Evolutionary conservation across 35 echinoderm and acorn worm genomes (phyloP).

Genomic region (Diadema setosum): DNA sequence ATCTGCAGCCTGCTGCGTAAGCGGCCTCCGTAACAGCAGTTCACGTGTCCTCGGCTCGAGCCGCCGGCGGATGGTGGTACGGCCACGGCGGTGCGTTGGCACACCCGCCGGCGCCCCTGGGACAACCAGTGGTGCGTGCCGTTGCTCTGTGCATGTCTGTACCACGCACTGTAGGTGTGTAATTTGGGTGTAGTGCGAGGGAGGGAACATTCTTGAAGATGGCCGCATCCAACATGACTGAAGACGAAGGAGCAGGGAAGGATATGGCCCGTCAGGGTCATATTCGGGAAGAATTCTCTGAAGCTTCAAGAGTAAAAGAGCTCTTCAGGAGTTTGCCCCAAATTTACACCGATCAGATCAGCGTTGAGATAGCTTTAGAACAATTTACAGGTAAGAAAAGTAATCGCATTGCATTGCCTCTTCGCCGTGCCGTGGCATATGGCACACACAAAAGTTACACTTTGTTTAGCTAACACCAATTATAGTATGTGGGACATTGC

Average conservation of each 20-base stretch:
- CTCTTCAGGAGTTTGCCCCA: constrained; percentile 36
- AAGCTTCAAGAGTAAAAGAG: constrained; percentile 42
- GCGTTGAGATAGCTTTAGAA: constrained; percentile 73
- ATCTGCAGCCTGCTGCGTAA: too few species aligned
- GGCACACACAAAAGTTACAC: neutral
- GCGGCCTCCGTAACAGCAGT: too few species aligned
- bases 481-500: neutral
- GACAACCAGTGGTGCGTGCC: too few species aligned
- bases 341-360: constrained; percentile 84
- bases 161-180: too few species aligned
- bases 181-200: too few species aligned
- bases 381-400: constrained; percentile 69
- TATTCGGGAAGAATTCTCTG: constrained; percentile 58
- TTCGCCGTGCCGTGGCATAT: neutral
- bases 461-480: neutral
- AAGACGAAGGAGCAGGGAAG: neutral
- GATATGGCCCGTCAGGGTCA: constrained; percentile 44
- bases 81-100: too few species aligned
- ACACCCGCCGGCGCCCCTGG: too few species aligned
- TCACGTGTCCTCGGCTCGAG: too few species aligned
- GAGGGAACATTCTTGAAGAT: too few species aligned
- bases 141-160: too few species aligned
- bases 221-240: neutral
- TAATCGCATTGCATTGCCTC: neutral
- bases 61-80: too few species aligned